Evolutionary conservation across 2,888 invertebrate genomes (phyloP), one percentile per base, ranked within the genome.

Genomic region (Xylota segnis): DNA sequence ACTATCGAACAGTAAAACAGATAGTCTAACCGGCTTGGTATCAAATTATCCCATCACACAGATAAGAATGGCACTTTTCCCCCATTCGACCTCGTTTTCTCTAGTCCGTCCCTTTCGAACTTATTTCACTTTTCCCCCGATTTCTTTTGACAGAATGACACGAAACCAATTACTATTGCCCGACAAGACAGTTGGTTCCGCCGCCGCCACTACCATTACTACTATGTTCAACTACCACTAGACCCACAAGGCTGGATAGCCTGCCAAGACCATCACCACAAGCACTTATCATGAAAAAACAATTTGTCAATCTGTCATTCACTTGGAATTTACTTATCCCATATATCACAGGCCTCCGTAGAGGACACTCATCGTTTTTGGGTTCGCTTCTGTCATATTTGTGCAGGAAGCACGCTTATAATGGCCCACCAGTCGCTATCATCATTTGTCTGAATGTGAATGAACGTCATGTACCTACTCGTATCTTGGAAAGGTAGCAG

Each of bases 301-400:
- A 74, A 84, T 84, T 84, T 84, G 79, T 84, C 83, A 79, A 70
- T 56, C 72, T 84, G 79, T 79, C 83, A 79, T 74, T 79, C 79
- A 75, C 34, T 76, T 76, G 70, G 56, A 79, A 70, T 79, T 84
- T 70, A 74, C 83, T 72, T 78, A 66, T 72, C 52, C 78, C 76
- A 82, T 83, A 77, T 72, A 81, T 81, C 59, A 61, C 45, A 54
- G 34, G 76, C 68, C 76, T 68, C 59, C 58, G 37, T 34, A 50
- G 56, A 75, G 75, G 76, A 76, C 83, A 82, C 56, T 83, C 68
- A 50, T 63, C 56, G 23, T 79, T 74, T 79, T 79, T n/a, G 18
- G 63, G 61, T 54, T 66, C 40, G 45, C 63, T 63, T 79, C 45
- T 78, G 70, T 71, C 77, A 78, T 78, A 78, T 78, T 78, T 78